A percentile compares a stretch with the other conserved stretches of the same genome.
Evolutionary conservation across 2,888 invertebrate species (phyloP).

Genomic region (Cybosia mesomella): DNA sequence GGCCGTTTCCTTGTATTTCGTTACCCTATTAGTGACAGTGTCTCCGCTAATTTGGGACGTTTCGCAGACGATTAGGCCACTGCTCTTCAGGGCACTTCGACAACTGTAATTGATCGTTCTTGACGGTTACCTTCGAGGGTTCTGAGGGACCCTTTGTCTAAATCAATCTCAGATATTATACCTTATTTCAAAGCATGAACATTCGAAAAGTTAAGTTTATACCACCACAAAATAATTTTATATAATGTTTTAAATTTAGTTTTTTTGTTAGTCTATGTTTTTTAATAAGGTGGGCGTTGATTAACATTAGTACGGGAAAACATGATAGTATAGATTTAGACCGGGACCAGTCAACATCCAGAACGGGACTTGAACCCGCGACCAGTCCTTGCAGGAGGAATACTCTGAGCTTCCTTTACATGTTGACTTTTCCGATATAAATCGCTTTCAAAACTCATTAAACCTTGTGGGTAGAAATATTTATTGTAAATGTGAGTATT

Average conservation of each 20-base stretch:
- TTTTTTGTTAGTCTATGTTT: background rate
- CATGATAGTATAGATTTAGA: too few relatives aligned
- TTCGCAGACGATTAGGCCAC: slow-evolving; percentile 61
- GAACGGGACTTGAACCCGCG: too few relatives aligned
- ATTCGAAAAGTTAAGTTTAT: background rate
- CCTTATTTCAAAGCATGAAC: background rate
- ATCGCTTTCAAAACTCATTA: too few relatives aligned
- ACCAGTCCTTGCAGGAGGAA: too few relatives aligned
- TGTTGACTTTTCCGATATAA: too few relatives aligned
- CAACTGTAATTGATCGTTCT: slow-evolving; percentile 62
- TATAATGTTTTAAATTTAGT: background rate
- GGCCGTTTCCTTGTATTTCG: slow-evolving; percentile 21
- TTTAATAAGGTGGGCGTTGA: background rate
- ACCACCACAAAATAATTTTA: background rate
- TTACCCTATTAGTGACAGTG: slow-evolving; percentile 61
- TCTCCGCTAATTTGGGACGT: slow-evolving; percentile 60
- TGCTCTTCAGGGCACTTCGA: slow-evolving; percentile 27
- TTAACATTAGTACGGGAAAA: background rate
- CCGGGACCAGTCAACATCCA: too few relatives aligned
- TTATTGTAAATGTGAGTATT: too few relatives aligned
- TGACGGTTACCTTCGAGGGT: slow-evolving; percentile 46
- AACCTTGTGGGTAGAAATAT: too few relatives aligned
- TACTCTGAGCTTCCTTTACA: too few relatives aligned
- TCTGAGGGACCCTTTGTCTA: slow-evolving; percentile 16
- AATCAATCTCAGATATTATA: background rate